Base-by-base conservation (phyloP, 2,888 invertebrate genomes). In the Carcina quercana region DNA sequence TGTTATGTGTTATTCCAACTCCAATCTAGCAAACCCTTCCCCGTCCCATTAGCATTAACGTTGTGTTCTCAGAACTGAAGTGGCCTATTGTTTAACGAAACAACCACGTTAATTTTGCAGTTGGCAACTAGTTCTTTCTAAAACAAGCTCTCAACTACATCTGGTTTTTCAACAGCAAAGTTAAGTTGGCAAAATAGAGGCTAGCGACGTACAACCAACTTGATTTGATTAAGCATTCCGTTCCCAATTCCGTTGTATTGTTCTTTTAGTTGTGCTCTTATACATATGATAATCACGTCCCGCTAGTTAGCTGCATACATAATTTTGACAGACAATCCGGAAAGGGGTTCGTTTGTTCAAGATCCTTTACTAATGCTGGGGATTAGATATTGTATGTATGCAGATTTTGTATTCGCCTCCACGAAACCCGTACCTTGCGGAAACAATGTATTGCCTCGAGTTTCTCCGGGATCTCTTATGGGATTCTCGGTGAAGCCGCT, bases 11-110 rank as follows among this genome's bases (percentile, higher is more conserved):
- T n/a, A n/a, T n/a, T n/a, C n/a, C n/a, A n/a, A n/a, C n/a, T n/a
- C n/a, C n/a, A n/a, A n/a, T 10, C 10, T 20, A 2, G n/a, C 39
- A 53, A 54, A 47, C 48, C 55, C 43, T 50, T 47, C 49, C 50
- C 62, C 63, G 55, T 59, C 62, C 59, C 59, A 69, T 72, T 71
- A 66, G 63, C 66, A 68, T 68, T 61, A 67, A 64, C 63, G 66
- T 59, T 59, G 59, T 61, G 56, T 59, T 62, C 56, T 48, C 53
- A 49, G 52, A 54, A 45, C 61, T 54, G 48, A 44, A 62, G 63
- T 59, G 57, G 59, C 50, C 64, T 61, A 70, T 74, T 71, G 72
- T 73, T 68, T 55, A 38, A 49, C 52, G 45, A 47, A 52, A 48
- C 48, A 51, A 45, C 48, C 37, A 43, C 35, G 11, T 37, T 34